Evolutionary conservation across 1,140 invertebrate species (phyloP), one percentile per base, ranked within the genome.

Genomic region (Drosophila ohnishii): DNA sequence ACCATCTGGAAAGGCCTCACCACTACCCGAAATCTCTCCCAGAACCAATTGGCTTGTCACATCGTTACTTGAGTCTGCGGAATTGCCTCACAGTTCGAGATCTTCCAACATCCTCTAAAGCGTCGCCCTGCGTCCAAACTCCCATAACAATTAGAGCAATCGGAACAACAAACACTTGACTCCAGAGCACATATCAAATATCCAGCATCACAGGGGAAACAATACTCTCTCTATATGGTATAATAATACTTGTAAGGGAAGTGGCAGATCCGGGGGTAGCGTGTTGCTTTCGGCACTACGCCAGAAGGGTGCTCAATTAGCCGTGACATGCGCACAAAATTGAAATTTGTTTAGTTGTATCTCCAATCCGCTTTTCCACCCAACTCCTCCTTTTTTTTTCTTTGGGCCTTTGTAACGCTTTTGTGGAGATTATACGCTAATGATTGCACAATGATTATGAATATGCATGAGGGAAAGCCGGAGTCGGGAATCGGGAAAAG

Each of bases 371-470:
- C 40, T 61, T 39, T 65, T 62, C 25, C 45, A 60, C 53, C 51
- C 40, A 22, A 19, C 63, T 70, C 50, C 63, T 70, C 35, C 50
- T 37, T 16, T 81, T 37, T 37, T 14, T 45, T 14, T 6, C 25
- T 34, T 34, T 78, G 57, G 40, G 40, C 74, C 66, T 80, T 80
- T 88, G 84, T 80, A 75, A 83, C 80, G 84, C 80, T 88, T 61
- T 84, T 79, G 81, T 67, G 77, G 76, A 88, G 84, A 87, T 87
- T 87, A 87, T 87, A 77, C 78, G 78, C 78, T 90, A 91, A 91
- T 91, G 90, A 91, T 91, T 91, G 82, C 86, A 90, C 90, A 91
- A 91, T 91, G 90, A 91, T 91, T 90, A 90, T 90, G 83, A 89
- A 88, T 88, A 88, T 88, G 84, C 85, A 88, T 88, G 80, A 87